These are phyloP conservation scores for Gallinago stenura DNA, from an alignment of 2,797 vertebrate species.

Conservation along the genomic window DNA sequence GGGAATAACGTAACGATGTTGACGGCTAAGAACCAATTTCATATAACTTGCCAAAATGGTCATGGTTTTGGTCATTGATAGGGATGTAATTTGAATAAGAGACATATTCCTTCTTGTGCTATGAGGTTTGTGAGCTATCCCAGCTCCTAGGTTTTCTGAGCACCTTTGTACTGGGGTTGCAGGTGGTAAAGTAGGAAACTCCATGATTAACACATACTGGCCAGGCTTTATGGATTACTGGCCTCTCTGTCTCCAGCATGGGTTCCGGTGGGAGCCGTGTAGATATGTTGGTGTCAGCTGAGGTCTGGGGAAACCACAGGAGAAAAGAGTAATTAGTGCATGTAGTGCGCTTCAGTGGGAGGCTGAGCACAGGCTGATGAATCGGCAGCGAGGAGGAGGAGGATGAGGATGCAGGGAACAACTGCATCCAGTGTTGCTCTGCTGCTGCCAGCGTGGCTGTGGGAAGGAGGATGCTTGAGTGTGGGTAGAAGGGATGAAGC, in stretches of 20 bases:
- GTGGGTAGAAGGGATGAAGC: not conserved
- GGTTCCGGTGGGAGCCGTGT: not conserved
- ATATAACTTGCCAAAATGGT: not conserved
- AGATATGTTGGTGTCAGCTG: not conserved
- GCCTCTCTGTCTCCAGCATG: not conserved
- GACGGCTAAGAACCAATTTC: not conserved
- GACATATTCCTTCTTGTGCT: not conserved
- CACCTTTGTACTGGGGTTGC: not conserved
- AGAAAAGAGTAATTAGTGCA: not conserved
- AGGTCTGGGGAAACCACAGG: not conserved
- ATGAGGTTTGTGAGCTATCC: not conserved
- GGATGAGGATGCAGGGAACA: not conserved
- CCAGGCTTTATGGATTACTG: not conserved
- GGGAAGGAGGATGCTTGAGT: not conserved
- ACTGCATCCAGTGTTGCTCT: not conserved
- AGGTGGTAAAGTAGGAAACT: not conserved
- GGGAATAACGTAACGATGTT: not conserved
- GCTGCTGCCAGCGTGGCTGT: accelerated
- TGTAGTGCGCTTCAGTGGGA: not conserved
- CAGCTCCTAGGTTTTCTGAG: not conserved
- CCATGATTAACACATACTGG: not conserved
- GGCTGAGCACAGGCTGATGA: not conserved
- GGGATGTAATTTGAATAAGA: not conserved
- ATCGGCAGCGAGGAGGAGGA: not conserved
- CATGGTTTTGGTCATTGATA: not conserved